Evolutionary conservation across 2,797 vertebrate genomes (phyloP).

Genomic region (Gobionotothen gibberifrons): DNA sequence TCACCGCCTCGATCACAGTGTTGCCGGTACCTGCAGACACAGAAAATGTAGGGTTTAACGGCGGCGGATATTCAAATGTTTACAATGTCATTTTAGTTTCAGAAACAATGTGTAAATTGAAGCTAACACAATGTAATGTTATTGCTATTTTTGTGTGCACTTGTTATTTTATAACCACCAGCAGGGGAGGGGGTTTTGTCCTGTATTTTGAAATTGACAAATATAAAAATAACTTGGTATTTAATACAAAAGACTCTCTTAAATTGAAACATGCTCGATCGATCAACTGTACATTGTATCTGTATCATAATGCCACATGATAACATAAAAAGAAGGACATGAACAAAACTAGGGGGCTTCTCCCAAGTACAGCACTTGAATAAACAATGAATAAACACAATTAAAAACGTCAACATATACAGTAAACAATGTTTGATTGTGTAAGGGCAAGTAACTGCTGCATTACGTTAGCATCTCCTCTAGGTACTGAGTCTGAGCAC

Average conservation of each 20-base stretch:
- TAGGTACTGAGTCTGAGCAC: slow-evolving; percentile 5
- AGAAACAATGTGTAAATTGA: neutral
- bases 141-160: too few relatives aligned
- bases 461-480: neutral
- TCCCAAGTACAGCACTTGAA: too few relatives aligned
- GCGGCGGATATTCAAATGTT: neutral
- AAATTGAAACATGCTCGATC: slow-evolving; percentile 1
- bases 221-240: too few relatives aligned
- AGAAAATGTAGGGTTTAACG: slow-evolving; percentile 16
- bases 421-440: too few relatives aligned
- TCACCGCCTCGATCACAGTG: slow-evolving; percentile 96
- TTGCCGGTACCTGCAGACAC: slow-evolving; percentile 91
- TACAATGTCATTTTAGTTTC: slow-evolving; percentile 8
- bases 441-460: neutral
- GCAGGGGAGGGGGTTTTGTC: too few relatives aligned
- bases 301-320: neutral
- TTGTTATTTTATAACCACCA: too few relatives aligned
- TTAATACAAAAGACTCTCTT: neutral
- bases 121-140: too few relatives aligned
- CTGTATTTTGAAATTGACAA: too few relatives aligned
- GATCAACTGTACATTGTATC: slow-evolving; percentile 1
- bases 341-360: too few relatives aligned
- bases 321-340: neutral
- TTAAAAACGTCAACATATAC: too few relatives aligned
- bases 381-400: too few relatives aligned